Evolutionary conservation across 2,888 invertebrate species (phyloP), one percentile per base, ranked within the genome.

Genomic region (Drosophila phalerata): DNA sequence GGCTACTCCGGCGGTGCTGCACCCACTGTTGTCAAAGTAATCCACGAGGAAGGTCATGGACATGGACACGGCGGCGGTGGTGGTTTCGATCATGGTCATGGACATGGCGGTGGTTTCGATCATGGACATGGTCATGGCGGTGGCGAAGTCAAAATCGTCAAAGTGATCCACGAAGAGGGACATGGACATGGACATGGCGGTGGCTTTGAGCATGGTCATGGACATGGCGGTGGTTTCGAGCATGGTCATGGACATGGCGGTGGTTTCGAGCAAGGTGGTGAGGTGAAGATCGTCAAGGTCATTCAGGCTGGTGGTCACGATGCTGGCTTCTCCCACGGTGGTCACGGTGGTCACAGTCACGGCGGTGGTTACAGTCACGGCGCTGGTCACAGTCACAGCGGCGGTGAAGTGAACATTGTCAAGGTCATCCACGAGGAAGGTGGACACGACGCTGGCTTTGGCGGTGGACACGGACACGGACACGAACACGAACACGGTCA

Each of bases 91-190:
- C 63, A 73, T 37, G 74, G 60, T 13, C 45, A 47, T 15, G 63
- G 56, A 40, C 34, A 55, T 28, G 57, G 62, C 34, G 69, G 58
- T 22, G 62, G 67, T 19, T 56, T 28, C 17, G 73, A 42, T 48
- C 66, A 73, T 25, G 67, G 67, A n/a, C 67, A 60, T 9, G 66
- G 53, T 34, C 60, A 58, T n/a, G 69, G 70, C 9, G 64, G 62
- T 22, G 69, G 58, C 15, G 62, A 71, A 28, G 73, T 81, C 49
- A 84, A 82, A 48, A 73, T 85, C 53, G 51, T 85, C 47, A 81
- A 84, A 52, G 74, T 85, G 11, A 68, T 84, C 10, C 78, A 77
- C 13, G 78, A 77, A 48, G 64, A 73, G 37, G 56, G 58, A 5
- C 52, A 74, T 32, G 74, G 63, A 11, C 65, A 69, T 34, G 70